Evolutionary conservation across 2,797 vertebrate species (phyloP).

Genomic region (Notoglanidium macrostoma): DNA sequence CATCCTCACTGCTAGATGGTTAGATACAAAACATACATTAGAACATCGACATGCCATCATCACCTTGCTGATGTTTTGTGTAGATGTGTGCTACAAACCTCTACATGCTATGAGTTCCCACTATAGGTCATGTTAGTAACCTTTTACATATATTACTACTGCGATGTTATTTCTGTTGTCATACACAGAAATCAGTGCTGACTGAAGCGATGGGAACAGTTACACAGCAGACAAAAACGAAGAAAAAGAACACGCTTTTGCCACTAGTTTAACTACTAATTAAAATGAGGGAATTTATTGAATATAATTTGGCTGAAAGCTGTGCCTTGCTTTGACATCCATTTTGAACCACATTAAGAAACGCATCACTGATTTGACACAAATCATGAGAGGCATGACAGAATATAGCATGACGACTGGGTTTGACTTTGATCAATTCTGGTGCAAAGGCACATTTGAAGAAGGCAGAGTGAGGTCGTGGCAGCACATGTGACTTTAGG

Average conservation of each 20-base stretch:
- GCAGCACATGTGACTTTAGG: slow-evolving; percentile 42
- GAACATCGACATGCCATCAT: no score
- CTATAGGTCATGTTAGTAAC: slow-evolving; percentile 33
- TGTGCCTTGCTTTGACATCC: not conserved
- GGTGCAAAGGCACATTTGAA: not conserved
- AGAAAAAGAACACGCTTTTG: not conserved
- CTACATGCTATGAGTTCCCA: slow-evolving; percentile 6
- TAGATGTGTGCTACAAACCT: not conserved
- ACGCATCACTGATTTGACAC: slow-evolving; percentile 6
- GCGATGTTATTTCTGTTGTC: not conserved
- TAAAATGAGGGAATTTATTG: not conserved
- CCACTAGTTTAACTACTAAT: not conserved
- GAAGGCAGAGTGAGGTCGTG: slow-evolving; percentile 30
- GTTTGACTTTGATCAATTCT: not conserved
- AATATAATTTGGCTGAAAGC: not conserved
- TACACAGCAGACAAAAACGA: slow-evolving; percentile 4
- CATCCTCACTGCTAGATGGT: not conserved
- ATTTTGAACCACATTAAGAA: not conserved
- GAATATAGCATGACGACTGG: not conserved
- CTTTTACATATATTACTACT: not conserved
- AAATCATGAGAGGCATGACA: slow-evolving; percentile 12
- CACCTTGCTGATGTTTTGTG: no score
- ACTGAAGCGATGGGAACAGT: slow-evolving; percentile 11
- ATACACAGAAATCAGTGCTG: slow-evolving; percentile 4
- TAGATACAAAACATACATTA: not conserved